phyloP scores from a whole-genome alignment of 1,140 invertebrate genomes.

The Megathymus violae region DNA sequence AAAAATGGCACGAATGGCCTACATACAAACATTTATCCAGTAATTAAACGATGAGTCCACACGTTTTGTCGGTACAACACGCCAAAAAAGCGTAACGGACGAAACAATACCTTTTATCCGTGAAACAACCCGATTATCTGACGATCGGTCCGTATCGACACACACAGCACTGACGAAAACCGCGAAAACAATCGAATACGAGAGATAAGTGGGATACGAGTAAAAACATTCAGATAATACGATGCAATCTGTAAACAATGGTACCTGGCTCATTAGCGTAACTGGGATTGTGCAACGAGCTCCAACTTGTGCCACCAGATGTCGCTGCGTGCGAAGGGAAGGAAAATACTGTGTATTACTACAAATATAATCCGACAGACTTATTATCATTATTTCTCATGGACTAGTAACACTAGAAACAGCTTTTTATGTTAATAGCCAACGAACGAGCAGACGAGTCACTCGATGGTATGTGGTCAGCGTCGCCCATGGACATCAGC shows the following conservation, averaged over 20 bases:
- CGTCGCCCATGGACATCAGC: too few species aligned
- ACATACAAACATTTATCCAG: slow-evolving; percentile 15
- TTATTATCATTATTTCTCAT: too few species aligned
- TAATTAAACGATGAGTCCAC: slow-evolving; percentile 26
- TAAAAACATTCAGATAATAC: slow-evolving; percentile 22
- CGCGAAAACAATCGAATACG: slow-evolving; percentile 64
- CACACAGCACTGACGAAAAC: slow-evolving; percentile 71
- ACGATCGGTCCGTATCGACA: slow-evolving; percentile 47
- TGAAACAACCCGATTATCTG: slow-evolving; percentile 46
- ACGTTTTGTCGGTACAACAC: neutral
- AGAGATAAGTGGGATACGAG: slow-evolving; percentile 15
- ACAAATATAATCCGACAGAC: too few species aligned
- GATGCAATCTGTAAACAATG: slow-evolving; percentile 35
- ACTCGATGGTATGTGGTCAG: too few species aligned
- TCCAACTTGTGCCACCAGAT: neutral
- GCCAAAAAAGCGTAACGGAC: slow-evolving; percentile 30
- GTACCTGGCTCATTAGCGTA: slow-evolving; percentile 27
- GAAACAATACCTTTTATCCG: slow-evolving; percentile 31
- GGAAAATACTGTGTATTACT: too few species aligned
- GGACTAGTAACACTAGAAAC: too few species aligned
- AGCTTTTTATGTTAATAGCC: too few species aligned
- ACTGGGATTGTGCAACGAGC: slow-evolving; percentile 20
- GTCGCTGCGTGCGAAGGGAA: slow-evolving; percentile 5
- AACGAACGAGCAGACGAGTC: too few species aligned
- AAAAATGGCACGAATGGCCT: too few species aligned